phyloP scores from a whole-genome alignment of 2,113 vertebrate genomes.

The Sclerurus mexicanus region DNA sequence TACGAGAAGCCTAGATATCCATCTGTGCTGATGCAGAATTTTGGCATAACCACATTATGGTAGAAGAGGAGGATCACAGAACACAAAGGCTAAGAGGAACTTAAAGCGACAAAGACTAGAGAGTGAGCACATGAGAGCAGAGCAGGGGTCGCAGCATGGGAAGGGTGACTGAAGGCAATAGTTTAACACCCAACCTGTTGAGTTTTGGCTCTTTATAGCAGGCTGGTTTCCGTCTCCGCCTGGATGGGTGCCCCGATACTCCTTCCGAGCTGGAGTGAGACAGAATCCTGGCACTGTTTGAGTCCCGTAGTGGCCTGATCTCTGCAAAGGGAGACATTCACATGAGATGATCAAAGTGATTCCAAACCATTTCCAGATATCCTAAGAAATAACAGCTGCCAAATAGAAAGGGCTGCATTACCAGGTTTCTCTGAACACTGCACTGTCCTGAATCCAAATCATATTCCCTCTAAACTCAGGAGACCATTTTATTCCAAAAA shows the following conservation, averaged over 20 bases:
- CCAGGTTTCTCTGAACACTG: not conserved
- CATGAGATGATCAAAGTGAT: not conserved
- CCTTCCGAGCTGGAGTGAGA: not conserved
- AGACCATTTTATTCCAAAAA: not conserved
- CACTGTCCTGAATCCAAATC: not conserved
- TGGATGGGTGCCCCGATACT: not conserved
- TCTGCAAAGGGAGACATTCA: constrained; percentile 21
- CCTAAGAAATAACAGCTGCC: not conserved
- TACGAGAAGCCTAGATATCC: not conserved
- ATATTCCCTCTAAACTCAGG: not conserved
- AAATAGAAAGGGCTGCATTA: not conserved
- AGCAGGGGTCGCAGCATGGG: not conserved
- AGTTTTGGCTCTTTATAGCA: constrained; percentile 62
- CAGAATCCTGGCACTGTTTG: not conserved
- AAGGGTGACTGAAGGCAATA: not conserved
- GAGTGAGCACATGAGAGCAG: not conserved
- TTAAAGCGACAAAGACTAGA: not conserved
- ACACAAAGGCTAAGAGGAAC: not conserved
- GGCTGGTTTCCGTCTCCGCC: not conserved
- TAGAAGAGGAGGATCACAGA: not conserved
- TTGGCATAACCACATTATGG: not conserved
- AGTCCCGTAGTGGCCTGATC: constrained; percentile 34
- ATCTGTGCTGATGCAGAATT: not conserved
- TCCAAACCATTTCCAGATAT: not conserved
- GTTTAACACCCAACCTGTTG: constrained; percentile 25